These are phyloP conservation scores for Theristicus caerulescens DNA, from an alignment of 2,113 vertebrate species.

Conservation along the genomic window DNA sequence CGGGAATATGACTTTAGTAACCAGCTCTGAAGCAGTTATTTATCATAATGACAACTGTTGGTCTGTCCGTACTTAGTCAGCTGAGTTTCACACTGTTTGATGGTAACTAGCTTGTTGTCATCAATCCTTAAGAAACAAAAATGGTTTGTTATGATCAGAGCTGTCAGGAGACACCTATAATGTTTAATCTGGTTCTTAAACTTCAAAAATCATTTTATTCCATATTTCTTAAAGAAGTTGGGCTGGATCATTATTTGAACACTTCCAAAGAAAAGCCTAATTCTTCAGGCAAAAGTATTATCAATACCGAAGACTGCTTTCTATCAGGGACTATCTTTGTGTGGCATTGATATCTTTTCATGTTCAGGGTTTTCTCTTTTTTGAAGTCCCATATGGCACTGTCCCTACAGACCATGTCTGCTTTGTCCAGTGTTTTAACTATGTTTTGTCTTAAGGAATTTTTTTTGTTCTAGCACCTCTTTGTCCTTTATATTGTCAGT, in stretches of 20 bases:
- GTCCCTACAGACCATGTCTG: background rate
- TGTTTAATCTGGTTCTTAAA: background rate
- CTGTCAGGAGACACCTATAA: background rate
- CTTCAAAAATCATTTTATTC: background rate
- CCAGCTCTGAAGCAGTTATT: background rate
- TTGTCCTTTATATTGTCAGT: background rate
- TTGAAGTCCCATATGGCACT: fast-evolving
- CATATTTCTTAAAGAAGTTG: background rate
- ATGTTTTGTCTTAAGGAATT: background rate
- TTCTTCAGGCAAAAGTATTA: background rate
- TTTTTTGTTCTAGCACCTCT: background rate
- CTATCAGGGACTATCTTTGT: background rate
- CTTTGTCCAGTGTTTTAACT: background rate
- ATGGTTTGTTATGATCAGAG: background rate
- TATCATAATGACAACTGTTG: background rate
- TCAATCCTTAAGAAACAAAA: background rate
- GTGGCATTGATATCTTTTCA: background rate
- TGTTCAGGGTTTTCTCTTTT: background rate
- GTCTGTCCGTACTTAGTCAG: background rate
- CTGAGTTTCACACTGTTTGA: background rate
- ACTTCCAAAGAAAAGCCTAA: background rate
- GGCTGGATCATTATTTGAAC: background rate
- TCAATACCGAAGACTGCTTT: background rate
- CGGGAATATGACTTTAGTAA: background rate
- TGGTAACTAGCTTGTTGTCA: background rate